Conservation (phyloP, 2,113 vertebrate species). For the Desmodus rotundus region DNA sequence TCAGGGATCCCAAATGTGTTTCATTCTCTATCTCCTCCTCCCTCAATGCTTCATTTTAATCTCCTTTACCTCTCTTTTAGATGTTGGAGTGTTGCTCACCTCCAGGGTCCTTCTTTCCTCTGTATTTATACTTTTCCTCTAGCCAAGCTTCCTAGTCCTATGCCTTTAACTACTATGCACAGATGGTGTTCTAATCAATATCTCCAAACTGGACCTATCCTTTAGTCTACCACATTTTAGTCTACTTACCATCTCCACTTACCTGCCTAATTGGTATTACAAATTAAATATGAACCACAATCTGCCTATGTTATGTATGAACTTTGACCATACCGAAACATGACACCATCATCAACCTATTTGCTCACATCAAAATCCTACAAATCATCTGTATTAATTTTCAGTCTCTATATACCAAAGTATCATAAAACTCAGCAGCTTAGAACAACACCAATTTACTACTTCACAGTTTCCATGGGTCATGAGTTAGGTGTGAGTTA, state of each 20-base stretch:
- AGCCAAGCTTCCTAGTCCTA: not conserved
- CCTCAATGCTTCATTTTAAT: not conserved
- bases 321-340: not conserved
- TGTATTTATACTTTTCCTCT: not conserved
- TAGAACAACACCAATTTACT: not conserved
- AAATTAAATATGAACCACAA: not conserved
- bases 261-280: not conserved
- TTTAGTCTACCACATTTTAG: not conserved
- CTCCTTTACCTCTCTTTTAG: not conserved
- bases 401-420: not conserved
- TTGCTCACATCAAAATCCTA: not conserved
- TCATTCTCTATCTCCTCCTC: not conserved
- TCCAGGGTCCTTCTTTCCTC: not conserved
- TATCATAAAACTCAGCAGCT: not conserved
- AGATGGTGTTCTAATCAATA: not conserved
- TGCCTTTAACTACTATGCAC: not conserved
- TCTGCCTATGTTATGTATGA: not conserved
- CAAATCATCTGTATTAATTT: not conserved
- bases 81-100: not conserved
- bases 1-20: not conserved
- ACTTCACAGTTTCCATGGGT: not conserved
- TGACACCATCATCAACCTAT: not conserved
- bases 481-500: not conserved
- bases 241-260: not conserved
- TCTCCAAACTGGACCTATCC: not conserved